Base-by-base conservation (phyloP, 2,888 invertebrate genomes). In the Amiota communis region DNA sequence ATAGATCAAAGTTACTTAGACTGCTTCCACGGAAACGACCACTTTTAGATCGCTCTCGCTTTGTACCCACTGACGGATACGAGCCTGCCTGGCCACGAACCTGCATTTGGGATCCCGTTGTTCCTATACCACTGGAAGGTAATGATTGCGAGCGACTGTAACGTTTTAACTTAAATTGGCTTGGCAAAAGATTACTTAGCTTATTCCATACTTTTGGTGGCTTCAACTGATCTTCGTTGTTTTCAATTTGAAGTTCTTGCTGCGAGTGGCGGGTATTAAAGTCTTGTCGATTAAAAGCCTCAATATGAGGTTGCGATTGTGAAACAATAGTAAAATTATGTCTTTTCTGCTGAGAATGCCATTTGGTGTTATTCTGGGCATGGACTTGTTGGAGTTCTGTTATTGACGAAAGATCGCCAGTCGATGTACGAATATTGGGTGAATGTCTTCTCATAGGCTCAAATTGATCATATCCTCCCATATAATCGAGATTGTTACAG, bases 61-160 rank as follows among this genome's bases (percentile, higher is more conserved):
- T 80, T 80, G 88, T 78, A 77, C 17, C 71, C 51, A 78, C 73
- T 78, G 81, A 81, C 77, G 81, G 79, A 77, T 79, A 82, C 72
- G 87, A 84, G 64, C 76, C 77, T 72, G 82, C 80, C 80, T 87
- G 86, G 73, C 77, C 80, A 77, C 81, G 80, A 57, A 72, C 57
- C 71, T 79, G 77, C 75, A 75, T 83, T 77, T 79, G 74, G 67
- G 78, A 76, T 48, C 74, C 75, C 53, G 92, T 91, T 72, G 91
- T 91, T 84, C 93, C 92, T 13, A 93, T 93, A 67, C 83, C 80
- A 11, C 93, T 94, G 17, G 93, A 92, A 0, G 96, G 96, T 71
- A 97, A 90, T 1, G 96, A 96, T 86, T 95, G 94, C 8, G 96
- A 96, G 81, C 96, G 91, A 88, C 94, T 93, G 23, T 83, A 83